Evolutionary conservation across 2,113 vertebrate species (phyloP).

Genomic region (Platycercus adscitus): DNA sequence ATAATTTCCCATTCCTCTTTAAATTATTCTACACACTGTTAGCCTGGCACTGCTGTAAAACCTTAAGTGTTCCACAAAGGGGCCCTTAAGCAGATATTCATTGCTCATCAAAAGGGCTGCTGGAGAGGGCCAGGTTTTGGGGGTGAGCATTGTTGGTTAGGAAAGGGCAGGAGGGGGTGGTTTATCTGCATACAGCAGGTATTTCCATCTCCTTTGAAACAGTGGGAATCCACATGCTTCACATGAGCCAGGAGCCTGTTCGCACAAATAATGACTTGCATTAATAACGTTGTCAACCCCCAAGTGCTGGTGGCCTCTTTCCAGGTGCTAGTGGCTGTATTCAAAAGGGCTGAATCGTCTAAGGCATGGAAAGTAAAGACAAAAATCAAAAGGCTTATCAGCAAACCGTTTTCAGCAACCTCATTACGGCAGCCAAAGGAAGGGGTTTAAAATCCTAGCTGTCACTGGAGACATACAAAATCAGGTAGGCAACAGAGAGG

Average conservation of each 20-base stretch:
- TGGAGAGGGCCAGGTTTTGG: not conserved
- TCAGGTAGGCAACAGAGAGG: not conserved
- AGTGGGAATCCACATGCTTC: not conserved
- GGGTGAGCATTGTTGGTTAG: not conserved
- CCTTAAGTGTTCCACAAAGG: not conserved
- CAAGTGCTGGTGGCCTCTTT: constrained; percentile 38
- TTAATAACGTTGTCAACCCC: constrained; percentile 46
- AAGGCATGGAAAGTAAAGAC: constrained; percentile 18
- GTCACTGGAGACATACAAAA: not conserved
- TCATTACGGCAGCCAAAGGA: constrained; percentile 8
- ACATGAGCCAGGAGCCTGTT: not conserved
- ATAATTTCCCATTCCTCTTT: not conserved
- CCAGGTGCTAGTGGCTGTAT: constrained; percentile 30
- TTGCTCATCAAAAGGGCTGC: not conserved
- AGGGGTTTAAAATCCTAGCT: not conserved
- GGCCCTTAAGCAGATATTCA: not conserved
- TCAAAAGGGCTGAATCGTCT: constrained; percentile 7
- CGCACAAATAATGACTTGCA: constrained; percentile 38
- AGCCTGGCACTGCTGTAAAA: not conserved
- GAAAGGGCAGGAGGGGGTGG: not conserved
- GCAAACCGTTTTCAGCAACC: not conserved
- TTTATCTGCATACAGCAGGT: constrained; percentile 25
- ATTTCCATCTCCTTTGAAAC: constrained; percentile 38
- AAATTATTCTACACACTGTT: not conserved
- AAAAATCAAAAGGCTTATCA: constrained; percentile 37